phyloP scores from a whole-genome alignment of 1,140 invertebrate species.

The Littorina saxatilis region DNA sequence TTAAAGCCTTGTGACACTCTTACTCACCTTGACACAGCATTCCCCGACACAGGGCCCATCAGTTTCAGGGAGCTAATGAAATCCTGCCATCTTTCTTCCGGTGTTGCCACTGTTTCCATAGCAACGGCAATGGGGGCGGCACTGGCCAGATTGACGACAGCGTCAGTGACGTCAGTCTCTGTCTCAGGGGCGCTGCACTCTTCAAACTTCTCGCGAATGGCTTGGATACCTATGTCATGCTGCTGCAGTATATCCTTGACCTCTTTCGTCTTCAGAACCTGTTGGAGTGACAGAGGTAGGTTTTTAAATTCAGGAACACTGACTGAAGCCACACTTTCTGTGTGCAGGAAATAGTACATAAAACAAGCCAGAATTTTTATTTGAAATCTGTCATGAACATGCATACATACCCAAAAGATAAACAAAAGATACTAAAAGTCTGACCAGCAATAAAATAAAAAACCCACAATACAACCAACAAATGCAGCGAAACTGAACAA shows the following conservation, averaged over 20 bases:
- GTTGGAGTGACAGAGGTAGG: not conserved
- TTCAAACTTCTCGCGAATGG: constrained; percentile 49
- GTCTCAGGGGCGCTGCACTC: constrained; percentile 18
- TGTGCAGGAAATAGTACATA: too few species aligned
- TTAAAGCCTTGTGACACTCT: too few species aligned
- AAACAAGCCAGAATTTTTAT: too few species aligned
- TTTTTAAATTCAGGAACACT: too few species aligned
- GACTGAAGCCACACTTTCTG: too few species aligned
- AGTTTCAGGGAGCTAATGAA: constrained; percentile 1
- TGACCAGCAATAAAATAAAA: not conserved
- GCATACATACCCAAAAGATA: too few species aligned
- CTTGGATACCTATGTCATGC: constrained; percentile 57
- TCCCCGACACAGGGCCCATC: not conserved
- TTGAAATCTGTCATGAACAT: too few species aligned
- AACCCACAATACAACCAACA: not conserved
- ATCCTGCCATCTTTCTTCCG: constrained; percentile 24
- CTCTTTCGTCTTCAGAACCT: constrained; percentile 40
- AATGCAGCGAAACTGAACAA: not conserved
- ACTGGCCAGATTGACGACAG: constrained; percentile 24
- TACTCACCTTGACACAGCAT: constrained; percentile 21
- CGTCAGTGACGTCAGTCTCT: not conserved
- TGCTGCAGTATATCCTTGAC: constrained; percentile 58
- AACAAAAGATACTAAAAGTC: too few species aligned
- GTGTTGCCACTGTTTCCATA: constrained; percentile 22
- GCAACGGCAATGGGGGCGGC: constrained; percentile 26